Conservation (phyloP, 2,888 invertebrate genomes). For the Brachyptera putata region DNA sequence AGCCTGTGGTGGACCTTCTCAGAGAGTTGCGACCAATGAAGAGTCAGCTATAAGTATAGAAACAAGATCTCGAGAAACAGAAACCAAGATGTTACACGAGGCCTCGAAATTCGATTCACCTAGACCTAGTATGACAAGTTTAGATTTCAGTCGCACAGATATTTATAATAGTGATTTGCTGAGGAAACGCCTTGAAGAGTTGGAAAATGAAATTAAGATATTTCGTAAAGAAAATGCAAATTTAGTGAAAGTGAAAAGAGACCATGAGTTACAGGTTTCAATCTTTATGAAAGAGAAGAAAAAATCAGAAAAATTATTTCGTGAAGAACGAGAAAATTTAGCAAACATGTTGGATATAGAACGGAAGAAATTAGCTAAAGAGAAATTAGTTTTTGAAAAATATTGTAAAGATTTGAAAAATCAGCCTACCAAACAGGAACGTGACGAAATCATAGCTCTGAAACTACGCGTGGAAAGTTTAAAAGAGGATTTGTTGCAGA, state of each 20-base stretch:
- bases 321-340: conserved; percentile 59
- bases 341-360: conserved; percentile 66
- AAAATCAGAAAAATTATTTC: conserved; percentile 46
- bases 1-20: too few relatives aligned
- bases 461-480: conserved; percentile 61
- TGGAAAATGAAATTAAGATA: conserved; percentile 59
- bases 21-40: too few relatives aligned
- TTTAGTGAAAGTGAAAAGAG: conserved; percentile 43
- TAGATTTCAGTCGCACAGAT: neutral
- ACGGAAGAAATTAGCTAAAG: conserved; percentile 61
- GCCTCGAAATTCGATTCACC: neutral
- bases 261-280: conserved; percentile 49
- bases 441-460: conserved; percentile 61
- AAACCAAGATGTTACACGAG: too few relatives aligned
- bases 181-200: conserved; percentile 57
- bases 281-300: conserved; percentile 58
- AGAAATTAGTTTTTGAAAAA: conserved; percentile 60
- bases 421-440: conserved; percentile 61
- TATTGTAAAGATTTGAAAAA: conserved; percentile 65
- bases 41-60: too few relatives aligned
- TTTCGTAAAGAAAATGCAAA: conserved; percentile 53
- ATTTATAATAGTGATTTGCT: conserved; percentile 43
- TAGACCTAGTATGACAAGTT: neutral
- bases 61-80: too few relatives aligned
- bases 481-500: conserved; percentile 63